Percentiles rank a stretch among this genome's conserved stretches.
phyloP scores from a whole-genome alignment of 2,888 invertebrate species.

The Campaea margaritaria region DNA sequence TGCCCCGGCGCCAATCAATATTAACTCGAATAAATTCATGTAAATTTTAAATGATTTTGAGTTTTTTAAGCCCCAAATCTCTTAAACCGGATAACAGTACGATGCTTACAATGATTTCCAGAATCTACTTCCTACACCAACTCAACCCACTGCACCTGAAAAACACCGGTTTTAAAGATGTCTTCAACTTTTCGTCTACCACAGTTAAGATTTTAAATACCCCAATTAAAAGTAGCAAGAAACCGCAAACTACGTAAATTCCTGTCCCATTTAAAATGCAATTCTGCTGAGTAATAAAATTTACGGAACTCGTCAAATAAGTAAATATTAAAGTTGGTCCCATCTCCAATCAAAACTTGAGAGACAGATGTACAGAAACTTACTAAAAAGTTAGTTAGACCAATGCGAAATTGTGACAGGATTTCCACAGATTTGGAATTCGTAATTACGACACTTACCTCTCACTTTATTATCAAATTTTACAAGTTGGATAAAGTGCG shows the following conservation, averaged over 20 bases:
- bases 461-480: slow-evolving; percentile 50
- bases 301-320: slow-evolving; percentile 38
- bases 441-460: slow-evolving; percentile 50
- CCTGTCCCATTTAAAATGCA: slow-evolving; percentile 32
- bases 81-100: too few relatives aligned
- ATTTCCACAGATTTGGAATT: slow-evolving; percentile 52
- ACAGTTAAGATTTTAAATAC: slow-evolving; percentile 5
- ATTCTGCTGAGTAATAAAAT: slow-evolving; percentile 34
- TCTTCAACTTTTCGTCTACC: neutral
- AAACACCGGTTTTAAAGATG: too few relatives aligned
- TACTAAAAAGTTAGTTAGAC: slow-evolving; percentile 51
- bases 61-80: too few relatives aligned
- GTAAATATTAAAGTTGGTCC: slow-evolving; percentile 45
- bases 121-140: too few relatives aligned
- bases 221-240: slow-evolving; percentile 3
- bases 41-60: too few relatives aligned
- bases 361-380: slow-evolving; percentile 50
- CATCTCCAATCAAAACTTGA: slow-evolving; percentile 50
- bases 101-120: too few relatives aligned
- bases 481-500: slow-evolving; percentile 40
- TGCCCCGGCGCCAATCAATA: too few relatives aligned
- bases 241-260: slow-evolving; percentile 15
- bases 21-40: too few relatives aligned
- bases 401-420: slow-evolving; percentile 29
- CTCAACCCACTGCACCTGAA: too few relatives aligned